These are phyloP conservation scores for Alligator sinensis DNA, from an alignment of 2,113 vertebrate species.

Conservation along the genomic window DNA sequence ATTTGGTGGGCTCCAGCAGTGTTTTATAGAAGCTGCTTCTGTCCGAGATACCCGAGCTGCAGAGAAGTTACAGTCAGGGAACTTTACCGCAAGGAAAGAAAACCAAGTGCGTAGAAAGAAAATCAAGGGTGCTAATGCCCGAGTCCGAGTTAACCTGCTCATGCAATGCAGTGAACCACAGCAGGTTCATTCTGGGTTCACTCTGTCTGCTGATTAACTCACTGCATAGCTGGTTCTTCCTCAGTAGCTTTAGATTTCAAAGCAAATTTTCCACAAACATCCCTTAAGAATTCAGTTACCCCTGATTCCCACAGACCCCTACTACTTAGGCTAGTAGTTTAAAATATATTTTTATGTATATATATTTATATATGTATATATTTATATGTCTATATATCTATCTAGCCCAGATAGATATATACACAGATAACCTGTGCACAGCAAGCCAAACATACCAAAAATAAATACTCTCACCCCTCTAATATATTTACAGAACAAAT, in stretches of 20 bases:
- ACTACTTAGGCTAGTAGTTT: constrained; percentile 63
- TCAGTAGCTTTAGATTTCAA: constrained; percentile 44
- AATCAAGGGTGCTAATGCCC: background rate
- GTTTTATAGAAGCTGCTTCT: background rate
- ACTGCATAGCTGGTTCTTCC: constrained; percentile 2
- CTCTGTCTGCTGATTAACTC: background rate
- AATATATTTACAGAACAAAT: constrained; percentile 81
- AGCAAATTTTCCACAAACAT: constrained; percentile 56
- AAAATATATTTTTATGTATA: constrained; percentile 70
- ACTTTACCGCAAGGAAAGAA: background rate
- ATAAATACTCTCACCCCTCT: constrained; percentile 86
- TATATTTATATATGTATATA: constrained; percentile 66
- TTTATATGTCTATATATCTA: constrained; percentile 66
- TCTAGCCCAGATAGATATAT: constrained; percentile 59
- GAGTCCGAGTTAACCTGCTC: background rate
- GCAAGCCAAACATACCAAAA: constrained; percentile 82
- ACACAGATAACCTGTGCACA: constrained; percentile 70
- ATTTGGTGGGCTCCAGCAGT: fast-evolving
- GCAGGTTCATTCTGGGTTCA: background rate
- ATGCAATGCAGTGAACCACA: background rate
- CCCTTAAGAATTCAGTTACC: constrained; percentile 53
- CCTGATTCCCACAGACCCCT: constrained; percentile 56
- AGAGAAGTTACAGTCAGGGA: background rate
- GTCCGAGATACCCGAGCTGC: background rate
- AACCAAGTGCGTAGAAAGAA: background rate